phyloP scores from a whole-genome alignment of 2,113 vertebrate species.

The Pycnonotus jocosus region DNA sequence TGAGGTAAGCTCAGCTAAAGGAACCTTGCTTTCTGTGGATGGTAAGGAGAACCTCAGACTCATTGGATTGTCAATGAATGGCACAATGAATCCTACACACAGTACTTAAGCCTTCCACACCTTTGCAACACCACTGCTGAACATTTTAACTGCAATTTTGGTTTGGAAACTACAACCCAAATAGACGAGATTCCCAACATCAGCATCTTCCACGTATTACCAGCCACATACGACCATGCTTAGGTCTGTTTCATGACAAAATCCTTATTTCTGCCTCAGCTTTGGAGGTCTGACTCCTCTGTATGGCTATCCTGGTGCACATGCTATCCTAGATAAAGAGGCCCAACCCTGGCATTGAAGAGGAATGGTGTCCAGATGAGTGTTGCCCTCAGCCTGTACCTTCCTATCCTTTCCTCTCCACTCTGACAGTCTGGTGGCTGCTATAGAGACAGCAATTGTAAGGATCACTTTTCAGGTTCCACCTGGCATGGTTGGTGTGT shows the following conservation, averaged over 20 bases:
- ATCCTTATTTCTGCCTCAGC: not conserved
- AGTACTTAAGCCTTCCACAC: not conserved
- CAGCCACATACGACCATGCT: not conserved
- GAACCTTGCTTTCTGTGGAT: not conserved
- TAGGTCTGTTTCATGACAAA: not conserved
- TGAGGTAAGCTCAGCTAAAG: not conserved
- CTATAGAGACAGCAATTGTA: fast-evolving
- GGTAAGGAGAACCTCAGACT: not conserved
- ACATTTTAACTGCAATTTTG: not conserved
- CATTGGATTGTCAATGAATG: not conserved
- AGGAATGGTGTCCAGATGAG: not conserved
- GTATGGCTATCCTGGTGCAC: not conserved
- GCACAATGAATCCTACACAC: not conserved
- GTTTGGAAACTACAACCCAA: not conserved
- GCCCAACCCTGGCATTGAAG: not conserved
- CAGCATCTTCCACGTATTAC: not conserved
- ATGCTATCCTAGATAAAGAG: not conserved
- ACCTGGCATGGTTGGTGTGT: not conserved
- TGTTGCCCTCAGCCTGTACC: not conserved
- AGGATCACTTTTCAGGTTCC: not conserved
- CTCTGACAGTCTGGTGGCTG: not conserved
- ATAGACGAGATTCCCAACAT: not conserved
- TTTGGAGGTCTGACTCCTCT: not conserved
- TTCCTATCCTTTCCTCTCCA: not conserved
- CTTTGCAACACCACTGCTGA: not conserved